Evolutionary conservation across 1,140 invertebrate species (phyloP).

Genomic region (Rhopalosiphum padi): DNA sequence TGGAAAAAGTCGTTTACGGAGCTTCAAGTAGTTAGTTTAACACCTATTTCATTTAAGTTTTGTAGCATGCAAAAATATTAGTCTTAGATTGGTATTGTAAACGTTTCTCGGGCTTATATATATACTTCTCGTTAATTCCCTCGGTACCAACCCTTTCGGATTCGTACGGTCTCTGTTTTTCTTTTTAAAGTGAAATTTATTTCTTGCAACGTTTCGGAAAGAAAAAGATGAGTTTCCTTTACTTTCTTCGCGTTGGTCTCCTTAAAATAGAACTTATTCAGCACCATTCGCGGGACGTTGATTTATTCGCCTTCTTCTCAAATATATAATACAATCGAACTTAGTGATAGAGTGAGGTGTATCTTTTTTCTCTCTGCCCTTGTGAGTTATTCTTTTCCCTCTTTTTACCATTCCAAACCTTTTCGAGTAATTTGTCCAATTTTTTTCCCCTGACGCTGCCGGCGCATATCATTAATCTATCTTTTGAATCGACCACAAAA

Average conservation of each 20-base stretch:
- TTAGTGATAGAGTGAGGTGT: conserved; percentile 53
- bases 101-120: neutral
- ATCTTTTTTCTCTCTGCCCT: conserved; percentile 27
- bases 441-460: conserved; percentile 20
- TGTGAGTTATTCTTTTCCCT: conserved; percentile 39
- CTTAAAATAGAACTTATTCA: conserved; percentile 56
- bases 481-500: conserved; percentile 54
- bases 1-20: neutral
- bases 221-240: conserved; percentile 53
- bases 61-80: neutral
- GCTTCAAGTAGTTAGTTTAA: neutral
- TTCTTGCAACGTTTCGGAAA: conserved; percentile 47
- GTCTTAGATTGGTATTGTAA: conserved; percentile 12
- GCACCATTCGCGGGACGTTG: conserved; percentile 54
- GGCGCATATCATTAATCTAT: conserved; percentile 52
- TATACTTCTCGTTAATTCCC: conserved; percentile 37
- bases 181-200: conserved; percentile 53
- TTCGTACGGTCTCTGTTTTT: conserved; percentile 33
- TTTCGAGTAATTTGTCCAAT: conserved; percentile 56
- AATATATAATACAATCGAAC: conserved; percentile 57
- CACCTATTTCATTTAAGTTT: neutral
- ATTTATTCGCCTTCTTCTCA: conserved; percentile 57
- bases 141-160: neutral
- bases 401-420: conserved; percentile 49
- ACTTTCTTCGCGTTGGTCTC: neutral